A percentile compares a stretch with the other conserved stretches of the same genome.
phyloP scores from a whole-genome alignment of 1,140 invertebrate species.

The Drosophila orena region DNA sequence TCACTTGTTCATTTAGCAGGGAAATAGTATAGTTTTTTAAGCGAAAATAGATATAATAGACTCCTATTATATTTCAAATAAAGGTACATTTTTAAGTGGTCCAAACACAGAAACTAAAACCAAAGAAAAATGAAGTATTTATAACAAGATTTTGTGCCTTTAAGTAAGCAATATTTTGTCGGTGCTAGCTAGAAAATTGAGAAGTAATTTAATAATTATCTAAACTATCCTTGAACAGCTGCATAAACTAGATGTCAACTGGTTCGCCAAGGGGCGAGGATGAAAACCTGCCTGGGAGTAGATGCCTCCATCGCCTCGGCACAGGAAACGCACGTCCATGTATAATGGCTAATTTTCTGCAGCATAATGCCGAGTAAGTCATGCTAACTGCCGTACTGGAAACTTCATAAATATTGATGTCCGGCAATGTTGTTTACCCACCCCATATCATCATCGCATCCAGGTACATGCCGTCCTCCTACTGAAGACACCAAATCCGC shows the following conservation, averaged over 20 bases:
- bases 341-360: slow-evolving; percentile 42
- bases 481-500: slow-evolving; percentile 26
- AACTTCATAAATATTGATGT: slow-evolving; percentile 74
- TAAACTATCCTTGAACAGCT: slow-evolving; percentile 1
- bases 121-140: too few relatives aligned
- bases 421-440: slow-evolving; percentile 33
- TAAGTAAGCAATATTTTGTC: neutral
- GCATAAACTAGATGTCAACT: slow-evolving; percentile 33
- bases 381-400: slow-evolving; percentile 32
- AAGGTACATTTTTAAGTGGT: too few relatives aligned
- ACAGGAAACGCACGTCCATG: slow-evolving; percentile 32
- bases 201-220: neutral
- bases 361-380: slow-evolving; percentile 30
- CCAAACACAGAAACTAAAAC: too few relatives aligned
- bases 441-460: slow-evolving; percentile 1
- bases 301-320: slow-evolving; percentile 7
- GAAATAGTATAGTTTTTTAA: too few relatives aligned
- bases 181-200: neutral
- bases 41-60: too few relatives aligned
- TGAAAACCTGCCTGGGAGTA: slow-evolving; percentile 20
- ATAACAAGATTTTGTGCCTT: too few relatives aligned
- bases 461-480: neutral
- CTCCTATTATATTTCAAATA: too few relatives aligned
- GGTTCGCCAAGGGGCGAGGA: neutral
- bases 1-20: too few relatives aligned